phyloP scores from a whole-genome alignment of 2,888 invertebrate genomes.

The Protodeltote pygarga region DNA sequence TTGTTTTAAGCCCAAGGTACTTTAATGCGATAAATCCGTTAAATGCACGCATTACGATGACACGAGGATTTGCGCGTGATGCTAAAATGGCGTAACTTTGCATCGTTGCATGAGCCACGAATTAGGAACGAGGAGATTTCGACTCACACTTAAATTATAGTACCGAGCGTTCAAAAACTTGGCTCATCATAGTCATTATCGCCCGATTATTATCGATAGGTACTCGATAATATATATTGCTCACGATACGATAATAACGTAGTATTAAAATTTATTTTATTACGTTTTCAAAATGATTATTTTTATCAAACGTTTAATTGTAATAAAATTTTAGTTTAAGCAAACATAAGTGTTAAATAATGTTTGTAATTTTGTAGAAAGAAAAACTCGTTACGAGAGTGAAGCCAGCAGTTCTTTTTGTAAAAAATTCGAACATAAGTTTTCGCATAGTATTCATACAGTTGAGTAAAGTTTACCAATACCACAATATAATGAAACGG shows the following conservation, averaged over 20 bases:
- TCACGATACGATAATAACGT: constrained; percentile 41
- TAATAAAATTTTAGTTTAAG: constrained; percentile 6
- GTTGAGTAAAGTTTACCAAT: no score
- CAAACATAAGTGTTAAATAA: background rate
- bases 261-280: constrained; percentile 15
- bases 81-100: constrained; percentile 56
- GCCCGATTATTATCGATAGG: constrained; percentile 45
- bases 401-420: no score
- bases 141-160: constrained; percentile 41
- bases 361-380: background rate
- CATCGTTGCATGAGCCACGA: constrained; percentile 64
- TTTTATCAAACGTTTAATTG: constrained; percentile 8
- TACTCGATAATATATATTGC: constrained; percentile 50
- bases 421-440: no score
- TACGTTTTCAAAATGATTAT: constrained; percentile 15
- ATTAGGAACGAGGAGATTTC: constrained; percentile 72
- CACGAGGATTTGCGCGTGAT: constrained; percentile 50
- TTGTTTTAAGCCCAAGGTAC: no score
- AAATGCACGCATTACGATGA: background rate
- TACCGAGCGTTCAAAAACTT: constrained; percentile 27
- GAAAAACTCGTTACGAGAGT: background rate
- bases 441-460: no score
- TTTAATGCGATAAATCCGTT: constrained; percentile 5
- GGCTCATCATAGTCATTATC: constrained; percentile 51
- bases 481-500: background rate